These are phyloP conservation scores for Zaprionus vittiger DNA, from an alignment of 1,140 invertebrate genomes.

Conservation along the genomic window DNA sequence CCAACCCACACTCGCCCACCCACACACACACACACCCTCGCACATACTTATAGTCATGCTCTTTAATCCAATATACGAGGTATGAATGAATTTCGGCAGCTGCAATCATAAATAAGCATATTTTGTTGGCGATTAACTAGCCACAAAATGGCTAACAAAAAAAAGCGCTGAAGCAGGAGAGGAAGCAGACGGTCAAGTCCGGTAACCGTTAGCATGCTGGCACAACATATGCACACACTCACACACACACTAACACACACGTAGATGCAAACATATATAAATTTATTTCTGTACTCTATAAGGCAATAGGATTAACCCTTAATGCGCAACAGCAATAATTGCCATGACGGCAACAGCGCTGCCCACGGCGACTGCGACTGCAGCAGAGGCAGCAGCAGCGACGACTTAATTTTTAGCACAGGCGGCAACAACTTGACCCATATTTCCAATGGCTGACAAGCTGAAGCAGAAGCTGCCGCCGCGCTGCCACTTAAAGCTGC, in stretches of 20 bases:
- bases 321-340: constrained; percentile 78
- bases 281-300: constrained; percentile 56
- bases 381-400: constrained; percentile 39
- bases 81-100: constrained; percentile 30
- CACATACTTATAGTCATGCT: neutral
- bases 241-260: constrained; percentile 9
- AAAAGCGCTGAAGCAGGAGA: neutral
- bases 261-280: constrained; percentile 20
- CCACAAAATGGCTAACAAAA: constrained; percentile 39
- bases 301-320: constrained; percentile 76
- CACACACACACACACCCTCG: neutral
- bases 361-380: constrained; percentile 3
- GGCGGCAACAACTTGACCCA: constrained; percentile 81
- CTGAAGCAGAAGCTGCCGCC: constrained; percentile 24
- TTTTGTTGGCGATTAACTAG: constrained; percentile 51
- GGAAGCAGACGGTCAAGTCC: constrained; percentile 20
- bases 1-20: neutral
- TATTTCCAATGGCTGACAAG: constrained; percentile 70
- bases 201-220: constrained; percentile 23
- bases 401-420: constrained; percentile 78
- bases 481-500: constrained; percentile 70
- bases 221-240: constrained; percentile 27
- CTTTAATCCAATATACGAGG: constrained; percentile 20
- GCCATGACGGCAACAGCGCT: constrained; percentile 58
- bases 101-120: constrained; percentile 50